A percentile compares a stretch with the other conserved stretches of the same genome.
These are phyloP conservation scores for Bos taurus DNA, from an alignment of 2,113 vertebrate species.

Conservation along the genomic window DNA sequence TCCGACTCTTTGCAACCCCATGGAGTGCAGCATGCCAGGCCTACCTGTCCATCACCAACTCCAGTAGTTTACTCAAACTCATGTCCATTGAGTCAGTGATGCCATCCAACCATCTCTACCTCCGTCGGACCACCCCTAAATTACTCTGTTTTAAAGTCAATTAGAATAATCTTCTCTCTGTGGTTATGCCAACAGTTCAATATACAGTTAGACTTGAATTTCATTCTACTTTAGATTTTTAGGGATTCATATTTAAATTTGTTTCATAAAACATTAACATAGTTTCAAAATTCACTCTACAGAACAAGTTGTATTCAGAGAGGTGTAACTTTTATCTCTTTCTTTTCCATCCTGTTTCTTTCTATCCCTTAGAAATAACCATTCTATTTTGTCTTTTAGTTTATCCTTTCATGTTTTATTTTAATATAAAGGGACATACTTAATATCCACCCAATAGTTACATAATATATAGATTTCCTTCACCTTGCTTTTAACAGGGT, in stretches of 20 bases:
- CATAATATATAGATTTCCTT: not conserved
- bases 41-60: too few relatives aligned
- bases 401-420: not conserved
- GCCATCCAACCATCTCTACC: too few relatives aligned
- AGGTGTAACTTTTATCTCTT: not conserved
- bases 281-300: not conserved
- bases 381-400: not conserved
- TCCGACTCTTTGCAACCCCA: not conserved
- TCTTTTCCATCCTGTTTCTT: not conserved
- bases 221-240: not conserved
- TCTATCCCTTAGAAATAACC: not conserved
- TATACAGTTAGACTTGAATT: not conserved
- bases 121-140: not conserved
- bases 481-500: not conserved
- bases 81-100: too few relatives aligned
- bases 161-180: not conserved
- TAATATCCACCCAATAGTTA: not conserved
- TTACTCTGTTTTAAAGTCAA: not conserved
- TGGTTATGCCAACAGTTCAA: not conserved
- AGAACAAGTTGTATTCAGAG: not conserved
- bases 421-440: not conserved
- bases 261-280: not conserved
- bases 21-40: too few relatives aligned
- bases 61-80: too few relatives aligned
- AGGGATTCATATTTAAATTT: not conserved